phyloP scores from a whole-genome alignment of 2,113 vertebrate species.

The Cathartes aura region DNA sequence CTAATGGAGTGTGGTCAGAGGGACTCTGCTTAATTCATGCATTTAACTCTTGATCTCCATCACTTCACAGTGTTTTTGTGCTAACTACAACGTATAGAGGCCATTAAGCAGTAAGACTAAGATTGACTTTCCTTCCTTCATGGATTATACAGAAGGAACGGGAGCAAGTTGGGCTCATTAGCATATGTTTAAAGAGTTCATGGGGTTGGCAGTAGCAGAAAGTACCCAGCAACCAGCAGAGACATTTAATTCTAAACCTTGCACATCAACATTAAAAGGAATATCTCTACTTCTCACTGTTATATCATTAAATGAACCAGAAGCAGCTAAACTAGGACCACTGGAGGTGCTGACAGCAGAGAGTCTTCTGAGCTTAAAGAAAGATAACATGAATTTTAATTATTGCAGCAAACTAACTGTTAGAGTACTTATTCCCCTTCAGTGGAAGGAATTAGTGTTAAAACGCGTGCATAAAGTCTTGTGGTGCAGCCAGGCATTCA shows the following conservation, averaged over 20 bases:
- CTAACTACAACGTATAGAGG: conserved; percentile 46
- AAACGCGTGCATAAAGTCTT: not conserved
- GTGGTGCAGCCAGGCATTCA: not conserved
- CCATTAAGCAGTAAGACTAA: conserved; percentile 50
- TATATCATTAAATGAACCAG: conserved; percentile 39
- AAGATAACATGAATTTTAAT: conserved; percentile 45
- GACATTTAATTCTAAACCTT: conserved; percentile 46
- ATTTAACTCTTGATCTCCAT: conserved; percentile 49
- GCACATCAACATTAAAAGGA: conserved; percentile 47
- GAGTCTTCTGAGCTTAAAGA: not conserved
- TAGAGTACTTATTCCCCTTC: not conserved
- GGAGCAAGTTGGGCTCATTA: conserved; percentile 24
- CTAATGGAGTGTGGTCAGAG: conserved; percentile 35
- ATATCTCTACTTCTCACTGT: not conserved
- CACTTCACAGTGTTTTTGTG: conserved; percentile 24
- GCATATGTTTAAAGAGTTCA: conserved; percentile 62
- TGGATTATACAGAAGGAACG: conserved; percentile 57
- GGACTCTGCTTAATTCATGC: conserved; percentile 41
- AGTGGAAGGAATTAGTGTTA: not conserved
- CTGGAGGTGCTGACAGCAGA: conserved; percentile 55
- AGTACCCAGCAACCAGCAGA: conserved; percentile 58
- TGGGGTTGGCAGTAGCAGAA: conserved; percentile 23
- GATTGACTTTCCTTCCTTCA: conserved; percentile 59
- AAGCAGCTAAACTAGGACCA: conserved; percentile 45
- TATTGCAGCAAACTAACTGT: not conserved